A percentile compares a stretch with the other conserved stretches of the same genome.
These are phyloP conservation scores for Kryptolebias marmoratus DNA, from an alignment of 2,113 vertebrate species.

Conservation along the genomic window DNA sequence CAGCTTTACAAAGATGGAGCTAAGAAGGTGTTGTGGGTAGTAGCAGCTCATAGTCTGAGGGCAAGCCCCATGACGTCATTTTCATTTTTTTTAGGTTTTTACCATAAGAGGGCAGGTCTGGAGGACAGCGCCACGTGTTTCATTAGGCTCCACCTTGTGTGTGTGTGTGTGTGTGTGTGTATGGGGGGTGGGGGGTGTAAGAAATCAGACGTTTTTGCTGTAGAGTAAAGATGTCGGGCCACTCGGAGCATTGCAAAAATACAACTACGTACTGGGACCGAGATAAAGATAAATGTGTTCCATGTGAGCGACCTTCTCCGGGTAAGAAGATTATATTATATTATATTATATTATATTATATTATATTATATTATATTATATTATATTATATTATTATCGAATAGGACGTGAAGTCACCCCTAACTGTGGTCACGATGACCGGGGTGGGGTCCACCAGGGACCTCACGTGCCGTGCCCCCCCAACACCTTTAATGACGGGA, in stretches of 20 bases:
- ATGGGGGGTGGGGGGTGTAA: too few species aligned
- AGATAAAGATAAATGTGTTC: accelerated
- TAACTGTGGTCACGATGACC: conserved; percentile 65
- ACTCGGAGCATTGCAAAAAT: accelerated
- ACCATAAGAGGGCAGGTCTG: too few species aligned
- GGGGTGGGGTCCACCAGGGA: accelerated
- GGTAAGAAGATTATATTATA: conserved; percentile 34
- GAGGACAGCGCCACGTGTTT: too few species aligned
- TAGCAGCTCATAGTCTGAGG: too few species aligned
- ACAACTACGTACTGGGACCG: accelerated
- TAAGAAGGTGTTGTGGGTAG: too few species aligned
- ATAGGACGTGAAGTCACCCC: conserved; percentile 39
- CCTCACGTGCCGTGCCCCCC: accelerated
- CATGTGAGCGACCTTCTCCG: accelerated
- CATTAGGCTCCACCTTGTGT: too few species aligned
- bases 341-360: conserved; percentile 2
- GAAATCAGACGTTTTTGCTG: too few species aligned
- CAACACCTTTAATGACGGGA: conserved; percentile 61
- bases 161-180: too few species aligned
- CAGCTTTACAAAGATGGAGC: too few species aligned
- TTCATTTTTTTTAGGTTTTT: too few species aligned
- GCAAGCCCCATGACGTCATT: too few species aligned
- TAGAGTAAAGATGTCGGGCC: background rate
- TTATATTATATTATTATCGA: background rate
- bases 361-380: background rate